Percentiles rank a stretch among this genome's conserved stretches.
Evolutionary conservation across 2,888 invertebrate genomes (phyloP).

Genomic region (Argyra leucocephala): DNA sequence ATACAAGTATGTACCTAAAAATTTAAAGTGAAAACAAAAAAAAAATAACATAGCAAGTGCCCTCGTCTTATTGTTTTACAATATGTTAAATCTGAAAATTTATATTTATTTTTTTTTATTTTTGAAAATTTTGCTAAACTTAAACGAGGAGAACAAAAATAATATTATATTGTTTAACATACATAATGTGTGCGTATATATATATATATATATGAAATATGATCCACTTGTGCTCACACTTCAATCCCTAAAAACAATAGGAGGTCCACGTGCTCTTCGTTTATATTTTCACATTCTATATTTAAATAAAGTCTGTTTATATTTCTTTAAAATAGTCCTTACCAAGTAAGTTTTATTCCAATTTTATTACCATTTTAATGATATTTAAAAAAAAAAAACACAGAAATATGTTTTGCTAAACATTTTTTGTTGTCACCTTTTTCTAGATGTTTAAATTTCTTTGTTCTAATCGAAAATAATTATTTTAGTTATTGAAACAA

Average conservation of each 20-base stretch:
- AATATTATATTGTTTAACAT: neutral
- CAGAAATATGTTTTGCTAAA: too few relatives aligned
- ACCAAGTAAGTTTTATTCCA: neutral
- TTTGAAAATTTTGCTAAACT: neutral
- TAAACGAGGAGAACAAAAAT: neutral
- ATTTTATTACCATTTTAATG: too few relatives aligned
- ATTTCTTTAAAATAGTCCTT: neutral
- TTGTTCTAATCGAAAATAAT: too few relatives aligned
- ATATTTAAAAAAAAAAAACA: too few relatives aligned
- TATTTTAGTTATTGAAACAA: too few relatives aligned
- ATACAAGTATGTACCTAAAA: too few relatives aligned
- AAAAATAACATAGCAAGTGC: neutral
- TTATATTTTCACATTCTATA: neutral
- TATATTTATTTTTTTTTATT: too few relatives aligned
- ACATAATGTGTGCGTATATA: neutral
- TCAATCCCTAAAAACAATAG: conserved; percentile 7
- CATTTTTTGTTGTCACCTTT: too few relatives aligned
- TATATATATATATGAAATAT: neutral
- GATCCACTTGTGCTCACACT: conserved; percentile 9
- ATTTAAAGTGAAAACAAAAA: neutral
- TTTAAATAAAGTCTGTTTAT: neutral
- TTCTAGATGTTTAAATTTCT: too few relatives aligned
- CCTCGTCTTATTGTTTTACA: too few relatives aligned
- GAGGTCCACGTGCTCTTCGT: conserved; percentile 8
- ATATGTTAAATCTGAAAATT: neutral